Percentiles rank a stretch among this genome's conserved stretches.
Evolutionary conservation across 92 coral and sea anemone species (phyloP).

Genomic region (Porites rus): DNA sequence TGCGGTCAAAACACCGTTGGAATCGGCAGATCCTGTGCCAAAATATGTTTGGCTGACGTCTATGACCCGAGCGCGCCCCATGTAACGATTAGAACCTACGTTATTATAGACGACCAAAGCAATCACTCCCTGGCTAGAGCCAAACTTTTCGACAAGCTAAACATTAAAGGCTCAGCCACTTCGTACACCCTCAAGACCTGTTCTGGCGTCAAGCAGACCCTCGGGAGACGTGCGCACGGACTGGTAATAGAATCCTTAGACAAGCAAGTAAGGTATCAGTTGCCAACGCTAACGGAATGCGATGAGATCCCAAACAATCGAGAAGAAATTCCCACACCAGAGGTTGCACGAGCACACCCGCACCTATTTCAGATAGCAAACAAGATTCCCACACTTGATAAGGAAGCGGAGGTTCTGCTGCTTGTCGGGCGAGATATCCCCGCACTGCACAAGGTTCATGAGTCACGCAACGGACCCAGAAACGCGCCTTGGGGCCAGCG

Average conservation of each 20-base stretch:
- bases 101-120: slow-evolving; percentile 57
- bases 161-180: slow-evolving; percentile 4
- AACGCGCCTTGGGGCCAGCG: slow-evolving; percentile 64
- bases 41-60: slow-evolving; percentile 54
- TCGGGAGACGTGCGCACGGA: slow-evolving; percentile 36
- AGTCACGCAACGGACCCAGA: slow-evolving; percentile 58
- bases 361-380: slow-evolving; percentile 51
- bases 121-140: slow-evolving; percentile 51
- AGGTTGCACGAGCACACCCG: slow-evolving; percentile 46
- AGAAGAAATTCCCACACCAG: slow-evolving; percentile 61
- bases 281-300: slow-evolving; percentile 43
- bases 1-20: slow-evolving; percentile 4
- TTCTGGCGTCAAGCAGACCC: slow-evolving; percentile 8
- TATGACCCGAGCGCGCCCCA: background rate
- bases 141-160: slow-evolving; percentile 20
- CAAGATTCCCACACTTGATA: slow-evolving; percentile 41
- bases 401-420: slow-evolving; percentile 39
- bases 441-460: slow-evolving; percentile 64
- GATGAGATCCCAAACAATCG: slow-evolving; percentile 45
- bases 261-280: background rate
- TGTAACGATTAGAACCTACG: slow-evolving; percentile 28
- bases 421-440: slow-evolving; percentile 62
- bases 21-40: slow-evolving; percentile 45
- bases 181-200: slow-evolving; percentile 28
- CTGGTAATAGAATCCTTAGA: slow-evolving; percentile 50